Base-by-base conservation (phyloP, 2,888 invertebrate genomes). In the Metellina segmentata region DNA sequence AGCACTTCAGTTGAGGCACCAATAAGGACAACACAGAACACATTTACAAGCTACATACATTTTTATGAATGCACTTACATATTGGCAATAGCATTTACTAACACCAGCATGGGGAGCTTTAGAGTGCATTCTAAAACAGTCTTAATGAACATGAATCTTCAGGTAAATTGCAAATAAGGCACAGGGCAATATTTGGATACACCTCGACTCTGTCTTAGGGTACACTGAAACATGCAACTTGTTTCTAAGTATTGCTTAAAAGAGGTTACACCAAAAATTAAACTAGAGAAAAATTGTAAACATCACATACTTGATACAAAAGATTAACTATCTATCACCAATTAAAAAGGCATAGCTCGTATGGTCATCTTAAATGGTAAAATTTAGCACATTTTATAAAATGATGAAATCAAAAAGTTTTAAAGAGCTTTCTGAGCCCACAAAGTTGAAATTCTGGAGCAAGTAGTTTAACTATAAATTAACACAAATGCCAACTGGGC, bases 1-100 rank as follows among this genome's bases (percentile, higher is more conserved):
- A 91, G 91, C 91, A 91, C 91, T 87, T 91, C 82, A 91, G 82
- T 91, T 81, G 91, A 91, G 91, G 91, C 91, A 91, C 91, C 91
- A 81, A 82, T 91, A 83, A 91, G 87, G 91, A 91, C 90, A 86
- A 87, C 87, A 91, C 86, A 89, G 74, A 87, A 82, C 82, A 86
- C 81, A 82, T 91, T 91, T 91, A 89, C 89, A 89, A 77, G 83
- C 89, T 89, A 83, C 82, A 83, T 77, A 83, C 77, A 89, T 61
- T 74, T 69, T 90, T 75, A 85, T 86, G 85, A 91, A 91, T 91
- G 91, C 91, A 91, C 91, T 91, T 91, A 87, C 87, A 91, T 81
- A 78, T 87, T 91, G 91, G 91, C 86, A 90, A 87, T 81, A 81
- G 81, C 87, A 90, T 82, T 86, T 83, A 78, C 91, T 81, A 61